These are phyloP conservation scores for Numenius arquata DNA, from an alignment of 2,113 vertebrate species.

Conservation along the genomic window DNA sequence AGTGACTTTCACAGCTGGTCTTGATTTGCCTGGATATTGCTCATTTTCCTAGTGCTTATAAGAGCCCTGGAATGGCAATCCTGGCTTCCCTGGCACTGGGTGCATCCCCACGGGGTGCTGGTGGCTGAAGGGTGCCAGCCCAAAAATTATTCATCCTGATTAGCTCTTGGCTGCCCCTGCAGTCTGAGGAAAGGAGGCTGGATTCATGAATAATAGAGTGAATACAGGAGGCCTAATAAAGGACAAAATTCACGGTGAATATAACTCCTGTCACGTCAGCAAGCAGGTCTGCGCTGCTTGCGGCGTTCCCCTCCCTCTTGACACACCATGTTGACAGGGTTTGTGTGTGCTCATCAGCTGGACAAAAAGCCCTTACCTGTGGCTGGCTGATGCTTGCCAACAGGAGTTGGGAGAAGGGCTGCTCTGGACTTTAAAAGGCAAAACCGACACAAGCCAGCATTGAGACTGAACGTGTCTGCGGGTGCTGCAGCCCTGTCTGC, in stretches of 20 bases:
- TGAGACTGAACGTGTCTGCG: background rate
- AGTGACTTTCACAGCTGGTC: constrained; percentile 25
- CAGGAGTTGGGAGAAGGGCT: background rate
- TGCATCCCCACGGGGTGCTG: background rate
- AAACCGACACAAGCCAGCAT: background rate
- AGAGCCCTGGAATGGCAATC: background rate
- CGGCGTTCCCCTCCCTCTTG: background rate
- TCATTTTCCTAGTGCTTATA: background rate
- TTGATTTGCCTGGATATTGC: constrained; percentile 21
- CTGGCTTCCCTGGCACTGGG: background rate
- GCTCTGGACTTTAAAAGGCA: background rate
- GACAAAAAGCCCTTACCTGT: background rate
- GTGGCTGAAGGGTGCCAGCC: background rate
- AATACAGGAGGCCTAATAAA: background rate
- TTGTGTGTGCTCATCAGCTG: background rate
- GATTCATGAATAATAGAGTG: background rate
- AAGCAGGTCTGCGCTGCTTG: background rate
- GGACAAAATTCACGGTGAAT: background rate
- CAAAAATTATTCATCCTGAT: background rate
- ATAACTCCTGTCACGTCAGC: rapidly evolving
- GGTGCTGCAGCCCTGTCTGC: background rate
- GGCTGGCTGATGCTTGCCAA: rapidly evolving
- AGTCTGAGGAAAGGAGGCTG: background rate
- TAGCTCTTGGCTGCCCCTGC: background rate
- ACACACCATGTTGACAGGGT: rapidly evolving